A percentile compares a stretch with the other conserved stretches of the same genome.
phyloP scores from a whole-genome alignment of 2,113 vertebrate species.

The Dasyornis broadbenti region DNA sequence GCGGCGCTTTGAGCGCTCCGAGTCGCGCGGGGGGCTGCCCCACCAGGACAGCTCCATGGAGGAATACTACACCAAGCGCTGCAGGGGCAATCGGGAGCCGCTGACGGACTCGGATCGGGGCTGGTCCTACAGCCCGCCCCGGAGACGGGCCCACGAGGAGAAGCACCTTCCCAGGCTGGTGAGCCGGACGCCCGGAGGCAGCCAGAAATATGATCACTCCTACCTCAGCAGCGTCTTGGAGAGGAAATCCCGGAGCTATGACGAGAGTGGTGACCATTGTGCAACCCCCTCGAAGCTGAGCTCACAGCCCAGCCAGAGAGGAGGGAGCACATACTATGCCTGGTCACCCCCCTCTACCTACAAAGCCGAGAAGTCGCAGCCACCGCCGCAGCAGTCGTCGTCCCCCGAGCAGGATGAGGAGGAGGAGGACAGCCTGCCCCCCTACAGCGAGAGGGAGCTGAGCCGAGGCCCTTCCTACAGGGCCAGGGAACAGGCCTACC shows the following conservation, averaged over 20 bases:
- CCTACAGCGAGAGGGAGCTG: slow-evolving; percentile 81
- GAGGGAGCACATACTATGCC: slow-evolving; percentile 72
- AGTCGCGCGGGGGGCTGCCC: slow-evolving; percentile 48
- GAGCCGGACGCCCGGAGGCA: slow-evolving; percentile 74
- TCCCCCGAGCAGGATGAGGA: slow-evolving; percentile 64
- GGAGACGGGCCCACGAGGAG: slow-evolving; percentile 76
- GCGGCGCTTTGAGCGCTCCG: slow-evolving; percentile 69
- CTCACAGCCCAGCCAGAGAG: slow-evolving; percentile 72
- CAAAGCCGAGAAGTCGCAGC: slow-evolving; percentile 63
- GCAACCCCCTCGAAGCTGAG: slow-evolving; percentile 84
- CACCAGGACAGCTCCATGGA: slow-evolving; percentile 70
- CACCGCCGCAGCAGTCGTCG: slow-evolving; percentile 50
- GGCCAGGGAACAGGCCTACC: slow-evolving; percentile 72
- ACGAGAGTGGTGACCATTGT: slow-evolving; percentile 67
- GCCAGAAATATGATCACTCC: slow-evolving; percentile 81
- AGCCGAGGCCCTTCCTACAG: slow-evolving; percentile 72
- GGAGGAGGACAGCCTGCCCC: slow-evolving; percentile 80
- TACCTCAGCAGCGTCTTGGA: slow-evolving; percentile 83
- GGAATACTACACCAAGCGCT: slow-evolving; percentile 67
- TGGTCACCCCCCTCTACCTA: slow-evolving; percentile 74
- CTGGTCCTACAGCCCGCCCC: slow-evolving; percentile 76
- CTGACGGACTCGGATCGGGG: slow-evolving; percentile 68
- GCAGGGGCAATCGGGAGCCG: slow-evolving; percentile 65
- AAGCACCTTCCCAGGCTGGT: slow-evolving; percentile 76
- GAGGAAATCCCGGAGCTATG: slow-evolving; percentile 79